Conservation (phyloP, 2,113 vertebrate genomes). For the Daphoenositta chrysoptera region DNA sequence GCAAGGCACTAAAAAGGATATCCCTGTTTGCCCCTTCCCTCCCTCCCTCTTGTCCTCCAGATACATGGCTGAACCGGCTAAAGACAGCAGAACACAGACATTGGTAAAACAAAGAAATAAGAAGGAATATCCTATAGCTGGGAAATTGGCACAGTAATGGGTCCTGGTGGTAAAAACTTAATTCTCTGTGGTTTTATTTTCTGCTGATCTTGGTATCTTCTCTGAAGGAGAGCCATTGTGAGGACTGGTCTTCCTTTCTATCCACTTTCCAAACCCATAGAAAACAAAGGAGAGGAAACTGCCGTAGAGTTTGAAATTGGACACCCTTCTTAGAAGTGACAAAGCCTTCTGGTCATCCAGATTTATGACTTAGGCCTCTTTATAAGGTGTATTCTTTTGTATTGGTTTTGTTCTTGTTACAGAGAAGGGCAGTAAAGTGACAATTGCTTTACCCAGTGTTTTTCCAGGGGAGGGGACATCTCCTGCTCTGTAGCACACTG, state of each 20-base stretch:
- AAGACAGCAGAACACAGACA: neutral
- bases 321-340: neutral
- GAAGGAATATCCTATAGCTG: neutral
- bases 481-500: neutral
- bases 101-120: neutral
- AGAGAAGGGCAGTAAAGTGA: neutral
- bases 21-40: neutral
- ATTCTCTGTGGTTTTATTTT: neutral
- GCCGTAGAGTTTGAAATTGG: neutral
- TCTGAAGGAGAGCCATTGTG: neutral
- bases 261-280: neutral
- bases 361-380: slow-evolving; percentile 3
- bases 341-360: neutral
- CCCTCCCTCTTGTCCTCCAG: neutral
- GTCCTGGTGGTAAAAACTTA: neutral
- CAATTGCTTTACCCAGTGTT: neutral
- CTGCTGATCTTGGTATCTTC: neutral
- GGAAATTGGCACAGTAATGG: neutral
- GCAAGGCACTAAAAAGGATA: neutral
- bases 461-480: neutral
- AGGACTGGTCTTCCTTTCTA: neutral
- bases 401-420: neutral
- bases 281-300: neutral
- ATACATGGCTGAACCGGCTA: neutral
- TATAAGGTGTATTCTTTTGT: neutral